Percentiles rank a stretch among this genome's conserved stretches.
Evolutionary conservation across 2,888 invertebrate species (phyloP).

Genomic region (Alitta virens): DNA sequence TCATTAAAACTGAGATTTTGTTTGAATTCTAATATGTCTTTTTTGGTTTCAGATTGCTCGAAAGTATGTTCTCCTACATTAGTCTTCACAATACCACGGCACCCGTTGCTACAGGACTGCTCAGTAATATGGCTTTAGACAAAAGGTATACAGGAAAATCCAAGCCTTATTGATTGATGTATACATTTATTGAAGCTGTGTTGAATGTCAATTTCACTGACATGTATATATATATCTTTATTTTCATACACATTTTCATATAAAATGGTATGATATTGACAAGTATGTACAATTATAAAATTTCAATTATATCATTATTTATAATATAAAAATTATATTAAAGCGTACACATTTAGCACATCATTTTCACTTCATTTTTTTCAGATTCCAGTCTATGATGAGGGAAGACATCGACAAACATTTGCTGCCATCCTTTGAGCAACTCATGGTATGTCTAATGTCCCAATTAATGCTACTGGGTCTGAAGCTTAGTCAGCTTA

Average conservation of each 20-base stretch:
- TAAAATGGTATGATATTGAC: too few relatives aligned
- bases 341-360: too few relatives aligned
- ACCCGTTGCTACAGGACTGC: slow-evolving; percentile 33
- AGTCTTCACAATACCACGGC: slow-evolving; percentile 30
- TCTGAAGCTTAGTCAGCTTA: too few relatives aligned
- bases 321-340: too few relatives aligned
- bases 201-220: too few relatives aligned
- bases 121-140: slow-evolving; percentile 45
- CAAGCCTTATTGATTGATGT: not conserved
- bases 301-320: too few relatives aligned
- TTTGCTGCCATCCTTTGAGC: slow-evolving; percentile 44
- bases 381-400: slow-evolving; percentile 24
- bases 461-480: too few relatives aligned
- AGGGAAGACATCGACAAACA: slow-evolving; percentile 37
- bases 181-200: not conserved
- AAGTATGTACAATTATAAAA: too few relatives aligned
- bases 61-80: slow-evolving; percentile 34
- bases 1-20: too few relatives aligned
- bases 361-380: slow-evolving; percentile 1
- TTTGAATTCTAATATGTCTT: too few relatives aligned
- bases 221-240: too few relatives aligned
- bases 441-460: slow-evolving; percentile 43
- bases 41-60: slow-evolving; percentile 32
- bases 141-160: slow-evolving; percentile 36
- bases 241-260: too few relatives aligned